Conservation (phyloP, 2,113 vertebrate species). For the Salvelinus sp. region DNA sequence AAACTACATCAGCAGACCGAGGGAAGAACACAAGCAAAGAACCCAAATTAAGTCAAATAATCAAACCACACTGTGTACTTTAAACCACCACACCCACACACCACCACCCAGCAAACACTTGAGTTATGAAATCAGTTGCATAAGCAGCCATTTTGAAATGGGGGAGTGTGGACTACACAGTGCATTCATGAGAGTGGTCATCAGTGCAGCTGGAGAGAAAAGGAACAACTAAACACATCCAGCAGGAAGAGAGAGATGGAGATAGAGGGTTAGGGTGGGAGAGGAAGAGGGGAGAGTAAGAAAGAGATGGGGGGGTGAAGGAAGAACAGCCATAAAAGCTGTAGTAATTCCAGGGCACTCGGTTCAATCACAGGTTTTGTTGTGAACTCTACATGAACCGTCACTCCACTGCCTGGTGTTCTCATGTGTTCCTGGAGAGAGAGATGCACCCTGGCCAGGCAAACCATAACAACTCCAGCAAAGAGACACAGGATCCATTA, state of each 20-base stretch:
- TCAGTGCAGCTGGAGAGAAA: too few species aligned
- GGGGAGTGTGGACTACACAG: not conserved
- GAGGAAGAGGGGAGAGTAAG: not conserved
- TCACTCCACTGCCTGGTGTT: not conserved
- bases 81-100: conserved; percentile 3
- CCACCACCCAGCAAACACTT: conserved; percentile 28
- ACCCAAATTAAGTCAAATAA: not conserved
- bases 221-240: too few species aligned
- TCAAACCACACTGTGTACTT: not conserved
- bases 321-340: conserved; percentile 1
- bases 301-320: not conserved
- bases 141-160: conserved; percentile 6
- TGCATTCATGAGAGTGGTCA: too few species aligned
- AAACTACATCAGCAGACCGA: not conserved
- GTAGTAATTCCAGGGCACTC: not conserved
- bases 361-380: conserved; percentile 3
- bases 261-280: not conserved
- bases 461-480: not conserved
- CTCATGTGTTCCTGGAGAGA: not conserved
- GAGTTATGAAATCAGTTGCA: conserved; percentile 34
- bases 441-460: not conserved
- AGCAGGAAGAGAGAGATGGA: too few species aligned
- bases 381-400: conserved; percentile 1
- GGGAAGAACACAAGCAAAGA: not conserved
- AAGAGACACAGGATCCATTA: not conserved